Evolutionary conservation across 2,113 vertebrate species (phyloP), one percentile per base, ranked within the genome.

Genomic region (Crotalus tigris): DNA sequence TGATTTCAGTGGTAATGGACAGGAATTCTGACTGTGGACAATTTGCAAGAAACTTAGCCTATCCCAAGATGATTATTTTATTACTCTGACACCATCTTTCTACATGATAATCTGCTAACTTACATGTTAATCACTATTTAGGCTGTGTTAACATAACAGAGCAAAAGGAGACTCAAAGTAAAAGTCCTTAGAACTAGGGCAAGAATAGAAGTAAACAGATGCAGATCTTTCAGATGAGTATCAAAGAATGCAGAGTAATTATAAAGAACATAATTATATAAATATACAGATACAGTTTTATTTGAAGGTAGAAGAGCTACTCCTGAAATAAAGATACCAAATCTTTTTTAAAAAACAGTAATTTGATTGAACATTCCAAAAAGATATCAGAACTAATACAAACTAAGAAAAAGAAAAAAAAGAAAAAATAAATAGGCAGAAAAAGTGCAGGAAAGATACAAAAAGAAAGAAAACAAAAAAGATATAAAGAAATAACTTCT

Each of bases 21-120:
- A 9, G 92, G 92, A 57, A 64, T 91, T 95, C 91, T 93, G 87
- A 88, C 85, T 85, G 92, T 90, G 92, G 93, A 91, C 93, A 94
- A 91, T 93, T 93, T 91, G 92, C 53, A 58, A 58, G 57, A 75
- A 85, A 90, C 59, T 89, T 39, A 81, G 15, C n/a, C 5, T 39
- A 81, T 81, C 3, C 23, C 10, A 49, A 33, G 19, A 85, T 39
- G 2, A 23, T 55, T 44, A 33, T 53, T 69, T 81, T 33, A 33
- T 23, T 33, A 15, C n/a, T 91, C 21, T 33, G 44, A 92, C 1
- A 0, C 4, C 91, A 92, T 90, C 90, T 93, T 94, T 94, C 24
- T 33, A 55, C 1, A 0, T 17, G 89, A 92, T 75, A 49, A 91
- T 69, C 21, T 75, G 24, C 21, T 93, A 91, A 88, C 10, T 91